Conservation (phyloP, 2,113 vertebrate species). For the Mohoua ochrocephala region DNA sequence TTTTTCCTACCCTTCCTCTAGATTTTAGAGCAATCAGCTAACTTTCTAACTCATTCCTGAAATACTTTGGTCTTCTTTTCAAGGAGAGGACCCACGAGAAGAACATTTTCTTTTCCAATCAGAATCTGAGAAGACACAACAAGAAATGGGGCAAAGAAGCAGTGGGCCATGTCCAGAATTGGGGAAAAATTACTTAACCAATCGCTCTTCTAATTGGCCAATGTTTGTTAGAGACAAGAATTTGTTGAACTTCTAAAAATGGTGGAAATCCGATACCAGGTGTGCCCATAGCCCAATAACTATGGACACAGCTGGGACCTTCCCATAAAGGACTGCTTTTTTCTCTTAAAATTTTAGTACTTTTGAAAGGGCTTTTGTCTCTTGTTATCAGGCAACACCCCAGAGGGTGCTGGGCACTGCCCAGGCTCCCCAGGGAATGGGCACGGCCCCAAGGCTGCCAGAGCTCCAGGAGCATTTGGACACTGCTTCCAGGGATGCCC, state of each 20-base stretch:
- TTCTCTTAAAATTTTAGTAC: not conserved
- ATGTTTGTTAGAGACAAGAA: not conserved
- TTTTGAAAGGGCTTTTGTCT: not conserved
- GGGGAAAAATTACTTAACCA: not conserved
- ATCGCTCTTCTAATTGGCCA: not conserved
- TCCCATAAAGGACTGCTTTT: not conserved
- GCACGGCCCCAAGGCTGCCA: not conserved
- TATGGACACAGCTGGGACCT: not conserved
- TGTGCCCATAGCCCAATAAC: not conserved
- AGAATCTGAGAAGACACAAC: not conserved
- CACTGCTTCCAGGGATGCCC: rapidly evolving
- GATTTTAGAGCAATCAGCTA: not conserved
- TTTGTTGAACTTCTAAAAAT: not conserved
- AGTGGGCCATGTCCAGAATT: not conserved
- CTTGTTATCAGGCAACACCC: not conserved
- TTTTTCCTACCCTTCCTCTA: not conserved
- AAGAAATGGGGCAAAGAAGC: not conserved
- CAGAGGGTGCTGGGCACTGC: not conserved
- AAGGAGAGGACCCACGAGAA: too few relatives aligned
- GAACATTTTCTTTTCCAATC: not conserved
- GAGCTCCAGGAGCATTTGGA: not conserved
- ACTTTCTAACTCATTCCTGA: not conserved
- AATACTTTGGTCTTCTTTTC: not conserved
- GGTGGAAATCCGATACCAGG: rapidly evolving
- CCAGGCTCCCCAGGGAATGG: not conserved